Base-by-base conservation (phyloP, 2,888 invertebrate genomes). In the Ypsolopha sequella region DNA sequence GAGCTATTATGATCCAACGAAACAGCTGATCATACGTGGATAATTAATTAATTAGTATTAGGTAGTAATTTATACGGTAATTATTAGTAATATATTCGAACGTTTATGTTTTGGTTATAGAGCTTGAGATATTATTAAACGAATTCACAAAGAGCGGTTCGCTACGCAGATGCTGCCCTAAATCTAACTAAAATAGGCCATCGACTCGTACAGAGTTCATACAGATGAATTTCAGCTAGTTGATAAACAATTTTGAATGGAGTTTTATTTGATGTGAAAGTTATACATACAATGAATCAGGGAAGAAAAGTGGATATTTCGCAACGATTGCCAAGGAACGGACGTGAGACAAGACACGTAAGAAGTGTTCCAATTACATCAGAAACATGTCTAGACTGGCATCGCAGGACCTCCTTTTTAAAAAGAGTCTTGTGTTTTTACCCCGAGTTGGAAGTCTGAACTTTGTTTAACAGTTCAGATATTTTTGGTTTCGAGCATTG, bases 311-410 rank as follows among this genome's bases (percentile, higher is more conserved):
- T 7, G 43, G 14, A 43, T 36, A 33, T 47, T 47, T 47, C 36
- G 47, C 47, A 47, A 47, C 36, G 9, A 47, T 36, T 11, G 14
- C 13, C 9, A 46, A n/a, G n/a, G 11, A 49, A 35, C n/a, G 33
- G 11, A 39, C 38, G 41, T 49, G 49, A 41, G 49, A 11, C n/a
- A 10, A 8, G 47, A 48, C 44, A 58, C 56, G 60, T 55, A 58
- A 60, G 48, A 57, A 51, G 44, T 56, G 56, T 38, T 56, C 54
- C 54, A 56, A 56, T 60, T 63, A 53, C 61, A 56, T 61, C 62
- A 63, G 60, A 56, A 58, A 55, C 38, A 7, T 8, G 39, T n/a
- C 39, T 11, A n/a, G 48, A 41, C 49, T 10, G 49, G 49, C 33
- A 39, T 39, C 39, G 39, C 49, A 41, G 49, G 41, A 41, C 49